A percentile compares a stretch with the other conserved stretches of the same genome.
These are phyloP conservation scores for Rosalia funebris DNA, from an alignment of 2,888 invertebrate species.

Conservation along the genomic window DNA sequence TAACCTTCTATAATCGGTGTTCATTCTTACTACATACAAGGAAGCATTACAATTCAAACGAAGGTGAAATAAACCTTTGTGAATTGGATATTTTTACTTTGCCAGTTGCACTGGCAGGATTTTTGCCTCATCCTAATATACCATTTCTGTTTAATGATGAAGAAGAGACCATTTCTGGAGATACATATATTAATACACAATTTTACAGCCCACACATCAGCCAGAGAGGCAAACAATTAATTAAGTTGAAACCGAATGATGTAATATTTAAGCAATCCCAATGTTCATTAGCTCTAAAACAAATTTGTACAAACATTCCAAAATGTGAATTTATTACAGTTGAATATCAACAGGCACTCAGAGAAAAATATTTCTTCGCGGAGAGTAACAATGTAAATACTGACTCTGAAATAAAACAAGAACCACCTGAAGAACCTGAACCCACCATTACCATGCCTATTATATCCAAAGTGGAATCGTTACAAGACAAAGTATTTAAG, in stretches of 20 bases:
- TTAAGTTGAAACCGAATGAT: constrained; percentile 54
- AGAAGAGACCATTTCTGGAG: constrained; percentile 47
- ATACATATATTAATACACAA: constrained; percentile 52
- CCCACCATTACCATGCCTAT: constrained; percentile 45
- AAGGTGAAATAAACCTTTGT: constrained; percentile 55
- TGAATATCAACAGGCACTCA: constrained; percentile 38
- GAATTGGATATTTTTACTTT: constrained; percentile 53
- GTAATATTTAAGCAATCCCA: constrained; percentile 48
- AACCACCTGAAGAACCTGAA: constrained; percentile 24
- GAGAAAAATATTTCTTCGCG: constrained; percentile 15
- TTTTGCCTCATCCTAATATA: constrained; percentile 54
- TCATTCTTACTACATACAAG: constrained; percentile 58
- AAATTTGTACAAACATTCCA: constrained; percentile 57
- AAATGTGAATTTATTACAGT: constrained; percentile 56
- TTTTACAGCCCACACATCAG: constrained; percentile 54
- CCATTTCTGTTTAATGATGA: constrained; percentile 55
- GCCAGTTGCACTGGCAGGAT: constrained; percentile 58
- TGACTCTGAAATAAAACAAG: constrained; percentile 28
- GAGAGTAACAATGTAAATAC: constrained; percentile 12
- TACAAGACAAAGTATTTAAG: constrained; percentile 43
- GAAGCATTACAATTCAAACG: constrained; percentile 52
- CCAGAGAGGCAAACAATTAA: constrained; percentile 49
- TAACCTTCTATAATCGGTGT: constrained; percentile 60
- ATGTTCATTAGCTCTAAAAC: constrained; percentile 52
- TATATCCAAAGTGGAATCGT: constrained; percentile 56